phyloP scores from a whole-genome alignment of 2,888 invertebrate species.

The Coleophora deauratella region DNA sequence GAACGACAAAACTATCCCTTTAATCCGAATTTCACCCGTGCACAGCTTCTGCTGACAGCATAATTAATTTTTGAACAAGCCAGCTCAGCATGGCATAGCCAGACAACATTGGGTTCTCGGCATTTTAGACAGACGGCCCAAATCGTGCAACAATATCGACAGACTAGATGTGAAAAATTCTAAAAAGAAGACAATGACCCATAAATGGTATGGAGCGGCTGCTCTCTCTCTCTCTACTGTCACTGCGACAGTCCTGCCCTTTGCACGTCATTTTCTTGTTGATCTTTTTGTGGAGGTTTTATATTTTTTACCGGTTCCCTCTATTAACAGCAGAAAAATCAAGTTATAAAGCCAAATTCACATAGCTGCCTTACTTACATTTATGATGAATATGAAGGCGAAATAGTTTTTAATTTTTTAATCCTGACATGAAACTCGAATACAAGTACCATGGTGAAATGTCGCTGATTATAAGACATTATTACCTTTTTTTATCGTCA shows the following conservation, averaged over 20 bases:
- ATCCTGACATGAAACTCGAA: too few relatives aligned
- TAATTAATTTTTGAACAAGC: constrained; percentile 40
- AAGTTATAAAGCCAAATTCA: too few relatives aligned
- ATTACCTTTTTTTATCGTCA: constrained; percentile 1
- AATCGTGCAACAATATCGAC: constrained; percentile 28
- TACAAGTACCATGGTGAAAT: too few relatives aligned
- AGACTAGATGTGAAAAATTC: constrained; percentile 35
- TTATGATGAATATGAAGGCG: too few relatives aligned
- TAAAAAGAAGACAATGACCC: constrained; percentile 25
- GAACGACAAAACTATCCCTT: constrained; percentile 9
- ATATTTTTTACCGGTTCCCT: too few relatives aligned
- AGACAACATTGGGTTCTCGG: constrained; percentile 17
- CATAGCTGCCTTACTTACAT: too few relatives aligned
- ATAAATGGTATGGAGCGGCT: constrained; percentile 14
- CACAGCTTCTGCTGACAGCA: constrained; percentile 17
- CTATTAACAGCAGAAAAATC: too few relatives aligned
- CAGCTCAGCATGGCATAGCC: constrained; percentile 10
- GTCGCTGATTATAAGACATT: background rate
- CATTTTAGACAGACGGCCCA: constrained; percentile 24
- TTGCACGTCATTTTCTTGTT: too few relatives aligned
- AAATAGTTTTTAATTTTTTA: too few relatives aligned
- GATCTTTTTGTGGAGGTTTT: too few relatives aligned
- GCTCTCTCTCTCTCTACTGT: too few relatives aligned
- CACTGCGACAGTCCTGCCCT: too few relatives aligned
- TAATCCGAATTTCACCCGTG: constrained; percentile 22